phyloP scores from a whole-genome alignment of 2,113 vertebrate species.

The Pollachius pollachius region DNA sequence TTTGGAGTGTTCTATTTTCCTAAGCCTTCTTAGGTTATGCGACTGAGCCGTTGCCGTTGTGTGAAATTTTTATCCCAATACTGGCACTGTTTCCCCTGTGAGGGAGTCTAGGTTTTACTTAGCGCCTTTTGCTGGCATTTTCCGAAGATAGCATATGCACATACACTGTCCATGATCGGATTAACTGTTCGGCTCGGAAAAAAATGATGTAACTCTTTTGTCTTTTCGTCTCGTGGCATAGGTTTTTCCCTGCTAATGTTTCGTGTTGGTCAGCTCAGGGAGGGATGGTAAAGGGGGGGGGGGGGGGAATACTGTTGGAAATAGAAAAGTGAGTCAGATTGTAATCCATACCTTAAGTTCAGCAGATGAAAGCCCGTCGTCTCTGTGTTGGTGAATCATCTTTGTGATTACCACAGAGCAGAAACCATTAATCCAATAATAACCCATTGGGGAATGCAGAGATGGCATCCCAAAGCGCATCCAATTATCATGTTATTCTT shows the following conservation, averaged over 20 bases:
- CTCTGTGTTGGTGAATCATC: constrained; percentile 18
- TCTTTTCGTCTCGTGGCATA: constrained; percentile 74
- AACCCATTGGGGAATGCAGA: constrained; percentile 14
- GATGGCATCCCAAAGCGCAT: constrained; percentile 38
- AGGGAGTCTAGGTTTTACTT: constrained; percentile 81
- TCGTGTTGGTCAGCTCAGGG: constrained; percentile 65
- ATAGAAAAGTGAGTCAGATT: background rate
- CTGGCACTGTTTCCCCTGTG: constrained; percentile 75
- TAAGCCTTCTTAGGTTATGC: constrained; percentile 77
- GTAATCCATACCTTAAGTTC: background rate
- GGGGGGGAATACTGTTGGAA: constrained; percentile 20
- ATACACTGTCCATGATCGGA: constrained; percentile 78
- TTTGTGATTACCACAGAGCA: constrained; percentile 44
- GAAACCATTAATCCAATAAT: constrained; percentile 31
- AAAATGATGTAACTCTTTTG: constrained; percentile 80
- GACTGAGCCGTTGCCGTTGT: constrained; percentile 73
- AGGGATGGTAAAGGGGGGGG: constrained; percentile 45
- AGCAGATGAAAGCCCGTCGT: too few species aligned
- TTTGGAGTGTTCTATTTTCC: constrained; percentile 68
- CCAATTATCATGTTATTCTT: constrained; percentile 47
- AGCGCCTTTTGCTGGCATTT: constrained; percentile 75
- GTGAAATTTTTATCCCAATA: constrained; percentile 78
- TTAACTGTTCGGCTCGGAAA: constrained; percentile 74
- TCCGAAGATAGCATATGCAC: constrained; percentile 78
- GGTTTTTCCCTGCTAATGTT: constrained; percentile 70